A percentile compares a stretch with the other conserved stretches of the same genome.
phyloP scores from a whole-genome alignment of 2,113 vertebrate species.

The Bufo bufo region DNA sequence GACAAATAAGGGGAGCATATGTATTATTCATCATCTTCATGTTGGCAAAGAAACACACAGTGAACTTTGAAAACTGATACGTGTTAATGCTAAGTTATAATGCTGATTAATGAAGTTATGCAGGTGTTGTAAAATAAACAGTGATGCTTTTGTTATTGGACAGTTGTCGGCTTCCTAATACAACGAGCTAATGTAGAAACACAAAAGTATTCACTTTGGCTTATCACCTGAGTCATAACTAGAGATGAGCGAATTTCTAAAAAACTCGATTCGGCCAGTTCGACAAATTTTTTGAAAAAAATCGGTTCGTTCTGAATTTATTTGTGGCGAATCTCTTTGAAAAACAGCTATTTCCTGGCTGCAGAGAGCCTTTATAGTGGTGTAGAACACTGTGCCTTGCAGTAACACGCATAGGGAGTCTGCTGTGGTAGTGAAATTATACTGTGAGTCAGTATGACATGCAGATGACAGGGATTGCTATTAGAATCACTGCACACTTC shows the following conservation, averaged over 20 bases:
- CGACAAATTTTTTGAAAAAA: no score
- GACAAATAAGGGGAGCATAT: not conserved
- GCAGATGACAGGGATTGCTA: no score
- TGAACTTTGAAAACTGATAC: constrained; percentile 27
- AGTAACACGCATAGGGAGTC: no score
- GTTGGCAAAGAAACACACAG: not conserved
- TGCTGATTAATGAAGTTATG: constrained; percentile 29
- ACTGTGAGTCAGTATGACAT: no score
- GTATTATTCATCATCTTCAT: not conserved
- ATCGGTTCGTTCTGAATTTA: not conserved
- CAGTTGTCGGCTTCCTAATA: constrained; percentile 33
- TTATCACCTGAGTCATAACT: not conserved
- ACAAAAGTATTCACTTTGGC: constrained; percentile 7
- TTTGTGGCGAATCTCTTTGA: no score
- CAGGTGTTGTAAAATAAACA: constrained; percentile 32
- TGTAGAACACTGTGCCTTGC: no score
- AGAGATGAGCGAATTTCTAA: not conserved
- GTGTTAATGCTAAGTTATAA: constrained; percentile 33
- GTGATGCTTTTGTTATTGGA: constrained; percentile 14
- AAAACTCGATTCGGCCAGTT: no score
- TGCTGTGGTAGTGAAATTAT: no score
- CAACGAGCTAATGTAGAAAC: not conserved
- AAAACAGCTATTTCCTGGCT: no score
- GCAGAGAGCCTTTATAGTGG: no score
- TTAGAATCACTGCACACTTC: no score